Conservation (phyloP, 2,888 invertebrate species). For the Ochropleura plecta region DNA sequence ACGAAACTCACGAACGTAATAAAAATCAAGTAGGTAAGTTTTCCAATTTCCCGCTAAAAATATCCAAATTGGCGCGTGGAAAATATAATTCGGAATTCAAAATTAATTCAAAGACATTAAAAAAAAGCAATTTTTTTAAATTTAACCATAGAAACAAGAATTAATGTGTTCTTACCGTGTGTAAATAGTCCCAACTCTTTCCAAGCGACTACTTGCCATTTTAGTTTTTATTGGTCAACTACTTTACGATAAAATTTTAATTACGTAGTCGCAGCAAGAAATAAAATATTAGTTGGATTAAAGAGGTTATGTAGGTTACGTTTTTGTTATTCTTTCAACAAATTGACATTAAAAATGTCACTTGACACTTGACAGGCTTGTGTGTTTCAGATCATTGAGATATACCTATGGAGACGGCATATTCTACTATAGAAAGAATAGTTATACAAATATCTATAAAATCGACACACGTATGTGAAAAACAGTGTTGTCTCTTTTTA, state of each 20-base stretch:
- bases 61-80: constrained; percentile 46
- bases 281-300: neutral
- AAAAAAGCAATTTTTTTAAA: neutral
- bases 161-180: constrained; percentile 88
- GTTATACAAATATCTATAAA: too few species aligned
- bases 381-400: too few species aligned
- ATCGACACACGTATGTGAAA: too few species aligned
- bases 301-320: constrained; percentile 5
- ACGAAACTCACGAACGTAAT: neutral
- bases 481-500: too few species aligned
- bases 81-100: constrained; percentile 37
- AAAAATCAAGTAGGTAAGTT: constrained; percentile 2
- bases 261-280: neutral
- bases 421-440: too few species aligned
- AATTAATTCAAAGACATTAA: constrained; percentile 11
- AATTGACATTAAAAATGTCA: neutral
- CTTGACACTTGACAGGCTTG: neutral
- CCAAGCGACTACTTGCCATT: constrained; percentile 93
- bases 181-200: constrained; percentile 94
- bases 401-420: too few species aligned
- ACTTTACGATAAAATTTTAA: neutral
- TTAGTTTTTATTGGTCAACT: constrained; percentile 38
- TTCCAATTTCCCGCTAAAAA: constrained; percentile 47
- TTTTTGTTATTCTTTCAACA: constrained; percentile 24
- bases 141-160: neutral